phyloP scores from a whole-genome alignment of 2,888 invertebrate genomes.

The Epiperipatus broadwayi region DNA sequence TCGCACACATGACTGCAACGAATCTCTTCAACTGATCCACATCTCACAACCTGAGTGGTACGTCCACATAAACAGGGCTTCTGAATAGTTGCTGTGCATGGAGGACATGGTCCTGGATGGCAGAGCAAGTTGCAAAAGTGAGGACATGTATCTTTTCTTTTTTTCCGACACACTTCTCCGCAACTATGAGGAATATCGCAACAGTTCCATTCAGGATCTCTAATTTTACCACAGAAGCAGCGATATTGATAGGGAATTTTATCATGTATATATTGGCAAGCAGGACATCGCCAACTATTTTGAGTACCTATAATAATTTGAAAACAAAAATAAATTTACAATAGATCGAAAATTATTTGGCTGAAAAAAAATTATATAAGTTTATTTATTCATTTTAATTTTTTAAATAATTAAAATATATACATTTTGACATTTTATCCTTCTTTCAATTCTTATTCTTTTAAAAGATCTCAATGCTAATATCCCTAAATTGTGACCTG shows the following conservation, averaged over 20 bases:
- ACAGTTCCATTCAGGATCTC: constrained; percentile 53
- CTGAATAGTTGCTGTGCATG: constrained; percentile 45
- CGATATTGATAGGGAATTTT: constrained; percentile 56
- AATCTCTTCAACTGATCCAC: constrained; percentile 48
- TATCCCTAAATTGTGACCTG: too few relatives aligned
- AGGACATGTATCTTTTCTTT: constrained; percentile 32
- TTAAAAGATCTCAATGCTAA: too few relatives aligned
- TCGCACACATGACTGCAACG: constrained; percentile 54
- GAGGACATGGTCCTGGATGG: constrained; percentile 87
- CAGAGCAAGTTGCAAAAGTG: constrained; percentile 54
- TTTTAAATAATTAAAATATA: too few relatives aligned
- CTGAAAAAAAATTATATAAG: too few relatives aligned
- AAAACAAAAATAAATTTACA: too few relatives aligned
- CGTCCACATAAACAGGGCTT: constrained; percentile 59
- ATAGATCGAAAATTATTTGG: too few relatives aligned
- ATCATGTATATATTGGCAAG: constrained; percentile 63
- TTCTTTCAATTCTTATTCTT: too few relatives aligned
- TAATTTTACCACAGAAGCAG: constrained; percentile 71
- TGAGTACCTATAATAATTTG: too few relatives aligned
- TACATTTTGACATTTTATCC: too few relatives aligned
- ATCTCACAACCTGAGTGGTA: constrained; percentile 44
- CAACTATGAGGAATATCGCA: constrained; percentile 72
- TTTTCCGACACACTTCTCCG: constrained; percentile 58
- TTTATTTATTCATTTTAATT: too few relatives aligned
- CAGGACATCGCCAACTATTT: constrained; percentile 94